Base-by-base conservation (phyloP, 2,113 vertebrate genomes). In the Microtus montanus region DNA sequence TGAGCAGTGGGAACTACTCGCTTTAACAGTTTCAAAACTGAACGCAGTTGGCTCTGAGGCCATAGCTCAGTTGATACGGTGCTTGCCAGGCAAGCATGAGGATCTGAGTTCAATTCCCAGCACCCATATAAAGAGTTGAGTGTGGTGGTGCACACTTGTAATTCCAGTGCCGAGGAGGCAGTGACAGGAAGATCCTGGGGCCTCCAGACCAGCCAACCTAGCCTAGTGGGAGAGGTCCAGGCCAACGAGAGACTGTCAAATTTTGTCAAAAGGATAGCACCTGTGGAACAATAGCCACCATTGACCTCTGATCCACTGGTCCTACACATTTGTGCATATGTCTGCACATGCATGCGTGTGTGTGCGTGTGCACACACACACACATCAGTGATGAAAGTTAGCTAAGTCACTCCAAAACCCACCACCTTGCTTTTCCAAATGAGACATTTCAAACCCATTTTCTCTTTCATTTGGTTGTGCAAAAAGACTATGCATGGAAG, bases 381-480 rank as follows among this genome's bases (percentile, higher is more conserved):
- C 44, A 78, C 73, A 75, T 1, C 35, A 82, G 22, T 83, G 80
- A 63, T 30, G 17, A 15, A 52, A 54, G 22, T 82, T 82, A 78
- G 89, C 41, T 20, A 44, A 90, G n/a, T 77, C 22, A 44, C 49
- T 47, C 35, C 26, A 1, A 91, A 91, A 96, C 14, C 19, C 44
- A 80, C 52, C 30, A 70, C 71, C 26, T 35, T 87, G 68, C 64
- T 89, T 93, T 74, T 77, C 87, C 71, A 54, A 77, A 82, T 38
- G 58, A 94, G 89, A 89, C 1, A 90, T 90, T 41, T 41, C 68
- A 30, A 91, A 92, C 41, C 24, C 35, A 80, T 64, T 91, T 96
- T 95, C 91, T 97, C 86, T 93, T 92, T 97, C 26, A n/a, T 83
- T 92, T 33, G 24, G 24, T 77, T 75, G 82, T 75, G 91, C 74